Evolutionary conservation across 2,888 invertebrate species (phyloP).

Genomic region (Nomada ruficornis): DNA sequence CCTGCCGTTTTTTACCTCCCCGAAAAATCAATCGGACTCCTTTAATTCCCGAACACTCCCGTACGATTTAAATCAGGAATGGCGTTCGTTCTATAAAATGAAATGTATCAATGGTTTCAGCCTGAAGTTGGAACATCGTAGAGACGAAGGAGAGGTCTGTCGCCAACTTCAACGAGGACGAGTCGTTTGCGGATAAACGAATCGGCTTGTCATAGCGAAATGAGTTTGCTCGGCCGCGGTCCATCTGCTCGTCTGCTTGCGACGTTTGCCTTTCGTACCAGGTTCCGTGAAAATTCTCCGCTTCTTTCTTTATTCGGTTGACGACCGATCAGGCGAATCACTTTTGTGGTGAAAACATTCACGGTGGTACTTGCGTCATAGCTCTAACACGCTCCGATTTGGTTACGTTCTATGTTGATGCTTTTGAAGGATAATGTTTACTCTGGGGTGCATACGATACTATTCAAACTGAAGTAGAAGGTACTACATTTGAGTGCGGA

Average conservation of each 20-base stretch:
- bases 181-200: slow-evolving; percentile 39
- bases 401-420: background rate
- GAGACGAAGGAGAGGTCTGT: background rate
- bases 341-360: background rate
- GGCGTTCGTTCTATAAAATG: slow-evolving; percentile 51
- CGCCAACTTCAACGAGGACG: slow-evolving; percentile 20
- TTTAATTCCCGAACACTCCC: slow-evolving; percentile 25
- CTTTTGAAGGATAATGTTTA: background rate
- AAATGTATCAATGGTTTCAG: slow-evolving; percentile 34
- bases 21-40: slow-evolving; percentile 9
- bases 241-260: background rate
- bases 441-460: background rate
- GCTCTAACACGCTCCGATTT: background rate
- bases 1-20: slow-evolving; percentile 28
- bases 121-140: background rate
- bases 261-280: slow-evolving; percentile 20
- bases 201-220: slow-evolving; percentile 33
- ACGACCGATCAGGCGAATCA: background rate
- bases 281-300: background rate
- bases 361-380: background rate
- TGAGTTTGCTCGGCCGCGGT: slow-evolving; percentile 39
- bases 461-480: too few species aligned
- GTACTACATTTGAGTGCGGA: too few species aligned
- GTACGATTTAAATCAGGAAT: slow-evolving; percentile 32
- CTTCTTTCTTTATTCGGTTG: slow-evolving; percentile 19